phyloP scores from a whole-genome alignment of 1,140 invertebrate species.

The Diabrotica undecimpunctata region DNA sequence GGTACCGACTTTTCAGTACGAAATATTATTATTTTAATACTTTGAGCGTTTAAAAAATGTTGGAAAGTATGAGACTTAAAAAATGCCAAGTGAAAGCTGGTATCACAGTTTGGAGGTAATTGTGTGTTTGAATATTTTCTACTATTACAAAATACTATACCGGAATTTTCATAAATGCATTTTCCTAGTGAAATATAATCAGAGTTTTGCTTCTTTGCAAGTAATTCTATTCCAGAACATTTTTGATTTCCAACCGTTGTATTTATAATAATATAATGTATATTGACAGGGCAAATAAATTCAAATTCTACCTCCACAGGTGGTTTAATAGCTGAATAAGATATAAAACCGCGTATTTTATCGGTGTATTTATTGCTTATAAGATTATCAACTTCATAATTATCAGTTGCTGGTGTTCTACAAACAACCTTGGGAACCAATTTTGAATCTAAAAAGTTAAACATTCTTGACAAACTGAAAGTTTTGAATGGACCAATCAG shows the following conservation, averaged over 20 bases:
- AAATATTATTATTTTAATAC: constrained; percentile 54
- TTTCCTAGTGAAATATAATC: constrained; percentile 46
- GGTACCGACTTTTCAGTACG: constrained; percentile 59
- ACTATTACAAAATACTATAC: constrained; percentile 55
- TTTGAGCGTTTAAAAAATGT: constrained; percentile 41
- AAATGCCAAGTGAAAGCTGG: constrained; percentile 34
- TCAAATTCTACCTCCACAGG: constrained; percentile 67
- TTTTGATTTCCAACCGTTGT: constrained; percentile 61
- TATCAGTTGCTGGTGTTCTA: constrained; percentile 53
- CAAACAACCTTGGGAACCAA: constrained; percentile 49
- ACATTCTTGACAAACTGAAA: constrained; percentile 25
- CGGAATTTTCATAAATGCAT: constrained; percentile 47
- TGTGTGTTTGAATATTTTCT: constrained; percentile 44
- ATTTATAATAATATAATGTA: constrained; percentile 62
- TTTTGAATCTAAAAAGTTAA: constrained; percentile 52
- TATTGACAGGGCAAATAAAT: constrained; percentile 63
- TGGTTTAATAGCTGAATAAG: constrained; percentile 67
- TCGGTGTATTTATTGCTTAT: constrained; percentile 51
- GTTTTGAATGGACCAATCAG: constrained; percentile 15
- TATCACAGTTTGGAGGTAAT: constrained; percentile 31
- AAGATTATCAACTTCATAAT: constrained; percentile 65
- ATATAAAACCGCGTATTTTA: constrained; percentile 61
- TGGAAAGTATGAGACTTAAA: constrained; percentile 39
- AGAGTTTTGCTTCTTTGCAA: constrained; percentile 46
- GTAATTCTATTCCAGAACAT: constrained; percentile 63